Percentiles rank a stretch among this genome's conserved stretches.
phyloP scores from a whole-genome alignment of 2,113 vertebrate genomes.

The Oriolus oriolus region DNA sequence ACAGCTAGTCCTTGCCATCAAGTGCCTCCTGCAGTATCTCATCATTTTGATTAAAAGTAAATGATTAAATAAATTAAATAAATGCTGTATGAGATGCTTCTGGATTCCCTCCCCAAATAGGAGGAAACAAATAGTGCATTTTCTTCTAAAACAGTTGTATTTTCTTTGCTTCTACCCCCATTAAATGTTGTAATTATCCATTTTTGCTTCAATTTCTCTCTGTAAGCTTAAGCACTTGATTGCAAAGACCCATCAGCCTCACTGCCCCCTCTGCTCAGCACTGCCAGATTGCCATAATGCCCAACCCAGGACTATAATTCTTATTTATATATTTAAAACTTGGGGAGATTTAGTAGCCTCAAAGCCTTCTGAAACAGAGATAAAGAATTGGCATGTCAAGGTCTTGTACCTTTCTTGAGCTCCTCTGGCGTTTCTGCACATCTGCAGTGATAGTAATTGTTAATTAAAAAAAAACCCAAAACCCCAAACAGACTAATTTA shows the following conservation, averaged over 20 bases:
- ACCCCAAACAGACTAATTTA: background rate
- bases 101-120: background rate
- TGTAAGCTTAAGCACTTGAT: background rate
- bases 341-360: background rate
- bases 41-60: background rate
- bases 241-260: background rate
- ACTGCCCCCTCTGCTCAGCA: background rate
- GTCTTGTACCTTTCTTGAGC: background rate
- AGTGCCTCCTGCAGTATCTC: background rate
- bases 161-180: background rate
- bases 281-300: background rate
- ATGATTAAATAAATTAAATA: too few species aligned
- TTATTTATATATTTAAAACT: background rate
- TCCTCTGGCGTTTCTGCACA: fast-evolving
- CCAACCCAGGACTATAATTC: background rate
- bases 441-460: background rate
- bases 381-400: background rate
- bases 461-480: background rate
- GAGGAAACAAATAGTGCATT: background rate
- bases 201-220: background rate
- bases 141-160: background rate
- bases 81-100: background rate
- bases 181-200: background rate
- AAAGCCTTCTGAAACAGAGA: background rate
- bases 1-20: background rate